Conservation (phyloP, 2,888 invertebrate species). For the Tiphia femorata region DNA sequence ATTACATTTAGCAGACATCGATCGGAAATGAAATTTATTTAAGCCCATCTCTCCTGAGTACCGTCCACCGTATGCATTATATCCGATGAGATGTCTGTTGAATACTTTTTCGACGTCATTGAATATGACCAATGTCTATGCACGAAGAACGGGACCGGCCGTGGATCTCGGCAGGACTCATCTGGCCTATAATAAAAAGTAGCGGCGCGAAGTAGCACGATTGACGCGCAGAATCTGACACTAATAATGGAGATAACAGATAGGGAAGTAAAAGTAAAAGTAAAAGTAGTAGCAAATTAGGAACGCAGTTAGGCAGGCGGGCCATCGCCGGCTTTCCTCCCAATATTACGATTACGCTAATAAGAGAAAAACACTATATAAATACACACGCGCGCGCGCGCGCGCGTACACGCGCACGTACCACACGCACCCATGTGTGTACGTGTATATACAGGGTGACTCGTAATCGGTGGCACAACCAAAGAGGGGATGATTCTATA, state of each 20-base stretch:
- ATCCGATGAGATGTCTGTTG: no score
- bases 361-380: no score
- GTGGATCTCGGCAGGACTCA: constrained; percentile 33
- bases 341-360: constrained; percentile 35
- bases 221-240: constrained; percentile 10
- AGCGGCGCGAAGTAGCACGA: constrained; percentile 33
- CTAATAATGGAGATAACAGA: background rate
- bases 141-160: constrained; percentile 26
- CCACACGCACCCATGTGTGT: no score
- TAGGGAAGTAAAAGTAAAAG: constrained; percentile 6
- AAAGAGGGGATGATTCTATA: no score
- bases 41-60: no score
- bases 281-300: constrained; percentile 37
- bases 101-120: constrained; percentile 13
- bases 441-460: no score
- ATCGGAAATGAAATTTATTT: no score
- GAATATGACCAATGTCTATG: constrained; percentile 15
- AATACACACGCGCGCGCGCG: no score
- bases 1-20: no score
- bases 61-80: no score
- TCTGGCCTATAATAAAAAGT: constrained; percentile 25
- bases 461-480: no score
- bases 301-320: constrained; percentile 42
- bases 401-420: no score
- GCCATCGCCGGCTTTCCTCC: constrained; percentile 44